Conservation (phyloP, 2,113 vertebrate species). For the Eclectus roratus region DNA sequence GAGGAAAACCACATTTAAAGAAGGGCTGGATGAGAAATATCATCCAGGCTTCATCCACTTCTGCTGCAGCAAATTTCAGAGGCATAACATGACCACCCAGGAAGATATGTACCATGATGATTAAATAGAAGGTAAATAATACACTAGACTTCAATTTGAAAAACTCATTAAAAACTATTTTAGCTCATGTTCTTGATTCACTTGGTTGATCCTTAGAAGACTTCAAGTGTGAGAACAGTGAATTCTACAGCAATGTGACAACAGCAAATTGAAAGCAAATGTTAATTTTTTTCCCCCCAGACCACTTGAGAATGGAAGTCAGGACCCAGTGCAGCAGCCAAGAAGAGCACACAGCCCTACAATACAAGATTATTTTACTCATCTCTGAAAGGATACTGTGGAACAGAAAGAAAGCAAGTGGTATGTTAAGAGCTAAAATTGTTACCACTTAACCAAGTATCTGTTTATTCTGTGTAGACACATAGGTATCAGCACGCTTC, state of each 20-base stretch:
- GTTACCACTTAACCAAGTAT: neutral
- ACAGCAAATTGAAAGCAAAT: constrained; percentile 4
- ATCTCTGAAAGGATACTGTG: neutral
- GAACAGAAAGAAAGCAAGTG: neutral
- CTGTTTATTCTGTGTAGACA: neutral
- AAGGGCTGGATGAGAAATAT: constrained; percentile 2
- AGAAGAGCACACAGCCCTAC: neutral
- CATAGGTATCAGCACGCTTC: neutral
- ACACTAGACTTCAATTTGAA: neutral
- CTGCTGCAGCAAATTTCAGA: constrained; percentile 7
- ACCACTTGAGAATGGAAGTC: neutral
- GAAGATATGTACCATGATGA: neutral
- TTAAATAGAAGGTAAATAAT: constrained; percentile 11
- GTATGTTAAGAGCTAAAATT: neutral
- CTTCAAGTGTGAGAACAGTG: neutral
- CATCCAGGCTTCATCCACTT: neutral
- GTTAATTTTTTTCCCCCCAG: neutral
- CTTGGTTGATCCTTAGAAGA: neutral
- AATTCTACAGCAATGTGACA: neutral
- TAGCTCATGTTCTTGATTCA: neutral
- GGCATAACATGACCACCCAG: constrained; percentile 16
- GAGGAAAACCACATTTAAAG: constrained; percentile 33
- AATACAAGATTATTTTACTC: neutral
- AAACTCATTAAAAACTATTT: constrained; percentile 31
- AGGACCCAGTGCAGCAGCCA: neutral